A percentile compares a stretch with the other conserved stretches of the same genome.
These are phyloP conservation scores for Nansenia antarctica DNA, from an alignment of 2,113 vertebrate genomes.

Conservation along the genomic window DNA sequence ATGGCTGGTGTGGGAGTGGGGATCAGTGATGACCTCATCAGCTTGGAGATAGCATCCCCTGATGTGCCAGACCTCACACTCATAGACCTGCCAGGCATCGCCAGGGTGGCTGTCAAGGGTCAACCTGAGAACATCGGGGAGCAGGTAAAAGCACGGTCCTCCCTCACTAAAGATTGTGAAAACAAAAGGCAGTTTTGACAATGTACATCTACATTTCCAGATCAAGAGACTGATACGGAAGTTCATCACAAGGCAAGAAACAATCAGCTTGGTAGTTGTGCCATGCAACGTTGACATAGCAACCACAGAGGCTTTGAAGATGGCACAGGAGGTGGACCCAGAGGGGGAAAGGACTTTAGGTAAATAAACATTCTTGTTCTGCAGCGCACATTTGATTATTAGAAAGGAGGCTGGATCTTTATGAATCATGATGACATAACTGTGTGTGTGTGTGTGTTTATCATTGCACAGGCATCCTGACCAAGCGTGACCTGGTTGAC, in stretches of 20 bases:
- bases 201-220: conserved; percentile 58
- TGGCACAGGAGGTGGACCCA: conserved; percentile 88
- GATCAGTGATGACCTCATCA: conserved; percentile 84
- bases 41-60: conserved; percentile 78
- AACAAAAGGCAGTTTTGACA: not conserved
- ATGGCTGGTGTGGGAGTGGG: conserved; percentile 75
- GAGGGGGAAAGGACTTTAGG: conserved; percentile 86
- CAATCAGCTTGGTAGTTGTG: conserved; percentile 87
- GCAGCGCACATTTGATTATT: not conserved
- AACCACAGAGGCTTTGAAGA: conserved; percentile 89
- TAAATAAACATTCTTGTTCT: too few species aligned
- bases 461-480: conserved; percentile 81
- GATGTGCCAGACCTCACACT: conserved; percentile 87
- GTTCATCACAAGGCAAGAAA: conserved; percentile 83
- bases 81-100: conserved; percentile 93
- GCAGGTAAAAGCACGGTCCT: conserved; percentile 68
- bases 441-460: not conserved
- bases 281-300: conserved; percentile 90
- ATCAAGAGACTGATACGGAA: conserved; percentile 81
- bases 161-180: not conserved
- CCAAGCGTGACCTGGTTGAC: conserved; percentile 89
- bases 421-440: not conserved
- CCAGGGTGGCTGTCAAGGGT: conserved; percentile 83
- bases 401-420: not conserved
- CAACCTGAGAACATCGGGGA: conserved; percentile 84